phyloP scores from a whole-genome alignment of 2,797 vertebrate genomes.

The Synaphobranchus kaupii region DNA sequence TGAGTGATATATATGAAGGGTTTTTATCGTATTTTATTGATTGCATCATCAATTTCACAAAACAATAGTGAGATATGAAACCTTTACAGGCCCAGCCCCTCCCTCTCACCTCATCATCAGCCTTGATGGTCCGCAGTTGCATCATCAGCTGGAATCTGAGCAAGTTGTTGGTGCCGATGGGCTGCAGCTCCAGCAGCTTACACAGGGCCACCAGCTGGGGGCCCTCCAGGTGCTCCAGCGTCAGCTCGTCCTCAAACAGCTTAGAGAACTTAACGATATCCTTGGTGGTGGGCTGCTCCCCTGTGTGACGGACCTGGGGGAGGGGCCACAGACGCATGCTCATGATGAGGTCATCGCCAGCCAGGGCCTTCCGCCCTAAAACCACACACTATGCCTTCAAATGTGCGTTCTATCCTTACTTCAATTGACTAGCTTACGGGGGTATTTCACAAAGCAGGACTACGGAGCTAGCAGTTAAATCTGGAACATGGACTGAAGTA shows the following conservation, averaged over 20 bases:
- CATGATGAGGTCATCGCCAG: not conserved
- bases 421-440: not conserved
- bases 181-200: constrained; percentile 90
- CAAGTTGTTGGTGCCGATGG: constrained; percentile 95
- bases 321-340: not conserved
- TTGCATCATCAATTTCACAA: not conserved
- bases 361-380: not conserved
- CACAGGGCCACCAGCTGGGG: constrained; percentile 91
- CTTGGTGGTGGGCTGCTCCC: constrained; percentile 86
- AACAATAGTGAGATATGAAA: not conserved
- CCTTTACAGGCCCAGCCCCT: not conserved
- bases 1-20: not conserved
- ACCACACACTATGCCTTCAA: not conserved
- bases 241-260: constrained; percentile 93
- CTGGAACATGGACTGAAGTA: too few species aligned
- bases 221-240: constrained; percentile 88
- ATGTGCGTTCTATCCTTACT: not conserved
- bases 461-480: too few species aligned
- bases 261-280: constrained; percentile 91
- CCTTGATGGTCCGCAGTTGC: constrained; percentile 85
- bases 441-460: too few species aligned
- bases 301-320: constrained; percentile 79
- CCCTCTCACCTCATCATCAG: constrained; percentile 85
- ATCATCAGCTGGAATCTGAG: constrained; percentile 93
- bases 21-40: too few species aligned